Percentiles rank a stretch among this genome's conserved stretches.
Evolutionary conservation across 2,888 invertebrate species (phyloP).

Genomic region (Trisateles emortualis): DNA sequence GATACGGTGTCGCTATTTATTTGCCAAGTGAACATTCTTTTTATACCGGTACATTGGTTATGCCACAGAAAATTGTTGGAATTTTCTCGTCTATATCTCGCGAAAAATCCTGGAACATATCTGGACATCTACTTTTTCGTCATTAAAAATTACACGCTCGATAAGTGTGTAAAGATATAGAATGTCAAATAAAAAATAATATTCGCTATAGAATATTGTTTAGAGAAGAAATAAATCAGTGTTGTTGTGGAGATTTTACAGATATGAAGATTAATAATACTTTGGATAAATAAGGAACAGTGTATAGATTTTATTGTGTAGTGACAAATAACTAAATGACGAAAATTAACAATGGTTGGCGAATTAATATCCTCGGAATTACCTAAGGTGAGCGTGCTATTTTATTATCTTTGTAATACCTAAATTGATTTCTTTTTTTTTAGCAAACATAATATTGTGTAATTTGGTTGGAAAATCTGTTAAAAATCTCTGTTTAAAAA

Average conservation of each 20-base stretch:
- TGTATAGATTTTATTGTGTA: conserved; percentile 19
- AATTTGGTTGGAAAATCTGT: conserved; percentile 1
- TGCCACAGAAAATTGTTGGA: conserved; percentile 14
- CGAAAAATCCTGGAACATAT: conserved; percentile 57
- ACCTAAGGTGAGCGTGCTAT: conserved; percentile 42
- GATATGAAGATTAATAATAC: conserved; percentile 44
- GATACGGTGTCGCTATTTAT: conserved; percentile 8
- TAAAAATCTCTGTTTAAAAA: background rate
- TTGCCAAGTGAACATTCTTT: conserved; percentile 9
- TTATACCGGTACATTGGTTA: conserved; percentile 12
- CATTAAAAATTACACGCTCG: conserved; percentile 55
- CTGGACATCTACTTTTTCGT: conserved; percentile 62
- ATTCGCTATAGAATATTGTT: conserved; percentile 3
- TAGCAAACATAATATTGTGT: background rate
- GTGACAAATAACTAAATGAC: conserved; percentile 14
- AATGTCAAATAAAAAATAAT: conserved; percentile 34
- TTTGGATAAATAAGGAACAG: conserved; percentile 36
- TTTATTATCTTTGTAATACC: background rate
- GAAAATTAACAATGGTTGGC: conserved; percentile 37
- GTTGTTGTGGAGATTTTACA: conserved; percentile 37
- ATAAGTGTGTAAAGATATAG: conserved; percentile 40
- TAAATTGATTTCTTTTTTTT: background rate
- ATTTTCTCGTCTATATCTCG: conserved; percentile 41
- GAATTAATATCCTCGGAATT: conserved; percentile 35
- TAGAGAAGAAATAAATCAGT: conserved; percentile 13